Base-by-base conservation (phyloP, 2,113 vertebrate species). In the Aythya baeri region DNA sequence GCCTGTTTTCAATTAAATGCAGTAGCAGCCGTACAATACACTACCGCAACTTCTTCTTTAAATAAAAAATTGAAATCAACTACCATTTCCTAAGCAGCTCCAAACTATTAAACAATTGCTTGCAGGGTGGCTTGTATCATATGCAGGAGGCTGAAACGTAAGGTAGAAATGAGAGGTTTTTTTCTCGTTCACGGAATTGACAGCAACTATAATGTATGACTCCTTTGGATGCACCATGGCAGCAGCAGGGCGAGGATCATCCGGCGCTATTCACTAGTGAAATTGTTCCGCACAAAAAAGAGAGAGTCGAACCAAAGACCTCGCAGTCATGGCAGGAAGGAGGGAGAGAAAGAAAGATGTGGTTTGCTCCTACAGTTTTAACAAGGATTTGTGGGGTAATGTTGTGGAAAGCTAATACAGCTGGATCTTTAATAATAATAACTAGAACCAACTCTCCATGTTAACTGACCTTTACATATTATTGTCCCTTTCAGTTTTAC, bases 381-480 rank as follows among this genome's bases (percentile, higher is more conserved):
- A 88, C 89, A 79, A 92, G 90, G 91, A 97, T 92, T 89, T 94
- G 58, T 82, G 54, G 72, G 81, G 74, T 91, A 95, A 89, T 92
- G 88, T 86, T 93, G 66, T 92, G 80, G 96, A 94, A 96, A 97
- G 94, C 96, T 94, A 97, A 97, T 95, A 90, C 52, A 95, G 79
- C 76, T 86, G 88, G 63, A 94, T 96, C 88, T 94, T 97, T 96
- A 98, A 91, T 89, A 97, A 83, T 88, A 96, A 87, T 96, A 93
- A 96, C 93, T 95, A 94, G 83, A 96, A 93, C 79, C 95, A 92
- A 91, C 86, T 97, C 94, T 83, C 93, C 96, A 91, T 89, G 91
- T 96, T 97, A 98, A 96, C 85, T 97, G 98, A 97, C 98, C 98
- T 98, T 98, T 96, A 97, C 97, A 95, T 95, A 97, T 91, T 95